These are phyloP conservation scores for Zhengitettix transpicula DNA, from an alignment of 2,888 invertebrate genomes.

Conservation along the genomic window DNA sequence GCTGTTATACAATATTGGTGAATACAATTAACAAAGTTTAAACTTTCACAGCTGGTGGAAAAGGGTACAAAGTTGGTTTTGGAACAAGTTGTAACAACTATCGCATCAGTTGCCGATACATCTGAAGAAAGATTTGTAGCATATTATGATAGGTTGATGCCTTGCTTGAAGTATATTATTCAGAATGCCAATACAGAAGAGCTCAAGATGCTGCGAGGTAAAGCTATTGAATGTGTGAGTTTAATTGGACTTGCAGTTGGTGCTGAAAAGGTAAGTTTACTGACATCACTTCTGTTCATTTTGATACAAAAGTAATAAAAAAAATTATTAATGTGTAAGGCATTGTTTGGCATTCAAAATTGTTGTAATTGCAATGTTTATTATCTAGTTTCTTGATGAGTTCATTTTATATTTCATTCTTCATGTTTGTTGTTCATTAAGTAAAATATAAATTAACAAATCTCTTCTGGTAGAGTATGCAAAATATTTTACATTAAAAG, in stretches of 20 bases:
- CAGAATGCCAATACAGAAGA: slow-evolving; percentile 80
- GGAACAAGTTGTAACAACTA: slow-evolving; percentile 96
- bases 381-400: too few species aligned
- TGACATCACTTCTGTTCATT: too few species aligned
- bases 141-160: slow-evolving; percentile 89
- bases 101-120: slow-evolving; percentile 96
- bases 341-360: too few species aligned
- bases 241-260: slow-evolving; percentile 61
- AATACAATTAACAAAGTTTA: background rate
- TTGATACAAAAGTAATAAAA: too few species aligned
- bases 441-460: too few species aligned
- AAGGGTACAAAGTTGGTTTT: slow-evolving; percentile 90
- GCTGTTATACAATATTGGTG: background rate
- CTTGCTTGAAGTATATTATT: slow-evolving; percentile 92
- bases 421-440: too few species aligned
- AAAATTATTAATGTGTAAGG: too few species aligned
- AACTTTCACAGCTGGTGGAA: slow-evolving; percentile 51
- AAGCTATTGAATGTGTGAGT: slow-evolving; percentile 97
- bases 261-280: slow-evolving; percentile 22
- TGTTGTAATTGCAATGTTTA: too few species aligned
- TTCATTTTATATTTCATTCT: too few species aligned
- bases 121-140: slow-evolving; percentile 88
- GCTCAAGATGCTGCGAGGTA: slow-evolving; percentile 81
- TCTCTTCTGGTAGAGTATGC: too few species aligned
- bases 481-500: background rate